Percentiles rank a stretch among this genome's conserved stretches.
Evolutionary conservation across 2,797 vertebrate species (phyloP).

Genomic region (Myiotriccus ornatus): DNA sequence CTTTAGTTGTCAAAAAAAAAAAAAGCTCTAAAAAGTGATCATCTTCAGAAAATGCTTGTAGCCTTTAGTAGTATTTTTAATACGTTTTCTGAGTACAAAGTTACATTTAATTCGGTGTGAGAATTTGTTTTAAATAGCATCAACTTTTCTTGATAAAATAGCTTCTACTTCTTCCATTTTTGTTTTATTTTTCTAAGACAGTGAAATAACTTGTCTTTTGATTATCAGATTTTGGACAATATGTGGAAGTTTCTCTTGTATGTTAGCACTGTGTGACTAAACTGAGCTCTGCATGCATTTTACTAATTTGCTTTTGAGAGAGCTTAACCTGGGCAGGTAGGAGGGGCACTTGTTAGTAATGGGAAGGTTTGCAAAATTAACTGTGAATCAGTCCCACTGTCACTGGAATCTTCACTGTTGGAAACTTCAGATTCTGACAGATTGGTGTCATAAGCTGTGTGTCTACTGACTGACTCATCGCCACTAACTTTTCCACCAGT

Average conservation of each 20-base stretch:
- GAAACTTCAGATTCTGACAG: conserved; percentile 20
- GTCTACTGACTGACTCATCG: conserved; percentile 21
- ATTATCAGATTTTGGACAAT: neutral
- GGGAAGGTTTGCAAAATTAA: neutral
- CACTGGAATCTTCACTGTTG: neutral
- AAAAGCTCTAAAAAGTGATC: neutral
- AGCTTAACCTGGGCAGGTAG: neutral
- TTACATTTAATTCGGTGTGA: neutral
- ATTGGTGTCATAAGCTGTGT: conserved; percentile 9
- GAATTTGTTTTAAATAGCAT: neutral
- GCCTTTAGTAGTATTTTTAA: neutral
- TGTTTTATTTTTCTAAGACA: neutral
- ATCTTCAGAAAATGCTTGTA: neutral
- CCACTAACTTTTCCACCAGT: conserved; percentile 17
- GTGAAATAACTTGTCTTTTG: neutral
- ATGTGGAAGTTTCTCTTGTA: neutral
- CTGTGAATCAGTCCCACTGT: neutral
- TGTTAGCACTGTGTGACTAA: neutral
- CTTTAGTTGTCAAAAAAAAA: neutral
- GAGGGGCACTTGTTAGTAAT: neutral
- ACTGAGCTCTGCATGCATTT: neutral
- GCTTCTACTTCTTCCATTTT: neutral
- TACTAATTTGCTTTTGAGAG: neutral
- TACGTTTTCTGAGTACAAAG: neutral
- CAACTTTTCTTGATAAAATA: neutral